A percentile compares a stretch with the other conserved stretches of the same genome.
Conservation (phyloP, 2,113 vertebrate species). For the Malurus alboscapulatus region DNA sequence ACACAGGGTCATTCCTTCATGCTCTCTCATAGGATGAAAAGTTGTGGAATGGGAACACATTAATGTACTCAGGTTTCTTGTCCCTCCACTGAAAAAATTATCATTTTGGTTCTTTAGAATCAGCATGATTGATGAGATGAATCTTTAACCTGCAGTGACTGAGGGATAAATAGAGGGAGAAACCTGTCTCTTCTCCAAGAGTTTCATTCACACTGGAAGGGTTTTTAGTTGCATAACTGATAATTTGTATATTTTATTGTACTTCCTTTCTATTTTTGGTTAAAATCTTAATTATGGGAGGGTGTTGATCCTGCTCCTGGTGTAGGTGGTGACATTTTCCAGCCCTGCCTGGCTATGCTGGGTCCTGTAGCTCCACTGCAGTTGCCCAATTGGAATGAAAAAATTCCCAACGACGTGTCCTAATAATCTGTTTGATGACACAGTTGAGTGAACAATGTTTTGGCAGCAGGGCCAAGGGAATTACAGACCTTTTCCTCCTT, state of each 20-base stretch:
- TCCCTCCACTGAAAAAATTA: not conserved
- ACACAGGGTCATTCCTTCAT: not conserved
- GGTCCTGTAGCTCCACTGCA: not conserved
- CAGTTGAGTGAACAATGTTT: not conserved
- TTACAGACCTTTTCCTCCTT: conserved; percentile 1
- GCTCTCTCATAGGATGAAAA: not conserved
- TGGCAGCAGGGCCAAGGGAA: not conserved
- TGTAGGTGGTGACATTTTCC: not conserved
- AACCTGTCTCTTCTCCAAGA: not conserved
- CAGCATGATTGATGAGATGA: not conserved
- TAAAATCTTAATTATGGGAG: not conserved
- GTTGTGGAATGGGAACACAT: not conserved
- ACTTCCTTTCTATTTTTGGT: not conserved
- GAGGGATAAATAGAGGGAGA: not conserved
- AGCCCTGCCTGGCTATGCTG: not conserved
- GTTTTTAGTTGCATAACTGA: not conserved
- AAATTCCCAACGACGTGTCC: not conserved
- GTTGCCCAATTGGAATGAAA: not conserved
- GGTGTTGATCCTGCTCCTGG: not conserved
- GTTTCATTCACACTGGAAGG: not conserved
- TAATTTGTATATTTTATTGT: not conserved
- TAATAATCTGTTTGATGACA: not conserved
- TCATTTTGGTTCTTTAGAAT: not conserved
- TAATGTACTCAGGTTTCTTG: not conserved
- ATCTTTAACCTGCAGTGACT: not conserved